Conservation (phyloP, 2,888 invertebrate genomes). For the Phorcus lineatus region DNA sequence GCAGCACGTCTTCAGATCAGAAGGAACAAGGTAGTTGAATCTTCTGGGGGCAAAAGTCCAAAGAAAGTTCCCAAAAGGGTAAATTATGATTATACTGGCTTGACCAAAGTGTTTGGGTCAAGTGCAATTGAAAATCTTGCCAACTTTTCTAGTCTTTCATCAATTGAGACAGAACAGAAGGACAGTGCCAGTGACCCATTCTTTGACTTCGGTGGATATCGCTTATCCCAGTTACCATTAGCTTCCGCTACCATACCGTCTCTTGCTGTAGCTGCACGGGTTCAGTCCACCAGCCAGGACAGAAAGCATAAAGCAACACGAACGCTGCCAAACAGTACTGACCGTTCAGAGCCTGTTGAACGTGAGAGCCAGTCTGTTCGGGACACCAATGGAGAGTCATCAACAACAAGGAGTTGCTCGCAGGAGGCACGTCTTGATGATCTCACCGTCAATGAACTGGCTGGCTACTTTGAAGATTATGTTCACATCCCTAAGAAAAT, state of each 20-base stretch:
- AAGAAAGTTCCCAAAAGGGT: not conserved
- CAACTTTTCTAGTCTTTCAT: constrained; percentile 1
- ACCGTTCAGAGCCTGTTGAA: no score
- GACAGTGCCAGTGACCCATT: not conserved
- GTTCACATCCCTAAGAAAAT: constrained; percentile 98
- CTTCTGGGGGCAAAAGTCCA: not conserved
- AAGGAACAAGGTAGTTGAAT: not conserved
- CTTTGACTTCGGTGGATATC: constrained; percentile 2
- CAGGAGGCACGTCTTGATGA: constrained; percentile 87
- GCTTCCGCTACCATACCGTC: not conserved
- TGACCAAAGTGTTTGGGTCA: constrained; percentile 21
- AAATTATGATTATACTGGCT: not conserved
- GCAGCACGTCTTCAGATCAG: constrained; percentile 60
- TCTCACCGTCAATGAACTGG: constrained; percentile 94
- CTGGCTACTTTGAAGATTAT: constrained; percentile 95
- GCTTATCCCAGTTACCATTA: not conserved
- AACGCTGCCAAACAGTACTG: no score
- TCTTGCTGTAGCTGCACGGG: no score
- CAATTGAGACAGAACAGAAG: not conserved
- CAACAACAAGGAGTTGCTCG: constrained; percentile 80
- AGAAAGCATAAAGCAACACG: no score
- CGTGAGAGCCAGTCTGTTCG: no score
- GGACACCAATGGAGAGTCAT: constrained; percentile 29
- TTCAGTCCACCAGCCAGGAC: no score
- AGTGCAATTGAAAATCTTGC: not conserved